A percentile compares a stretch with the other conserved stretches of the same genome.
These are phyloP conservation scores for Byasa hedistus DNA, from an alignment of 2,888 invertebrate species.

Conservation along the genomic window DNA sequence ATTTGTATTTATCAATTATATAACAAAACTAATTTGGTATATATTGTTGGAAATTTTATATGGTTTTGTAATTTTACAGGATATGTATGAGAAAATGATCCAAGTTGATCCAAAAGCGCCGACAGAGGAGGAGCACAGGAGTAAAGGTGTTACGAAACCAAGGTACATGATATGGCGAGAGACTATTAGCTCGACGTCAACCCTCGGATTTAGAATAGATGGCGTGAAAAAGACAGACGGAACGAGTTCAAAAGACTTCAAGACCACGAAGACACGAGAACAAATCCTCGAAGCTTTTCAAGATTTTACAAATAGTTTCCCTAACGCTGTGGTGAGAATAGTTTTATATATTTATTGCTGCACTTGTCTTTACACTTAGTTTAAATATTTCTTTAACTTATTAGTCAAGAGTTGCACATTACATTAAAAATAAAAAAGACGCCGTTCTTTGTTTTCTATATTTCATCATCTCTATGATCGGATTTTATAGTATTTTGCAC, in stretches of 20 bases:
- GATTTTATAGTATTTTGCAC: neutral
- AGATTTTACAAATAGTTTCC: slow-evolving; percentile 89
- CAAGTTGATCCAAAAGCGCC: slow-evolving; percentile 95
- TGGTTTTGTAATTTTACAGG: slow-evolving; percentile 74
- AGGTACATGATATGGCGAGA: slow-evolving; percentile 98
- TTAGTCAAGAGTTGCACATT: neutral
- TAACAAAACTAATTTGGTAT: too few species aligned
- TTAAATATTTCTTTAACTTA: neutral
- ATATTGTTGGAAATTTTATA: too few species aligned
- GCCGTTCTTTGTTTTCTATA: neutral
- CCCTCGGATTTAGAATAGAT: slow-evolving; percentile 97
- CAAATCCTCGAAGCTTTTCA: slow-evolving; percentile 89
- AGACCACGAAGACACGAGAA: slow-evolving; percentile 92
- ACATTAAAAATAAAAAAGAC: neutral
- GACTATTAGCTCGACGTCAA: slow-evolving; percentile 97
- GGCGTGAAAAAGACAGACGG: slow-evolving; percentile 95
- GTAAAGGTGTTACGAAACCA: slow-evolving; percentile 96
- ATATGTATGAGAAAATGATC: slow-evolving; percentile 99
- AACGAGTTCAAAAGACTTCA: slow-evolving; percentile 96
- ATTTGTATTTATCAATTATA: too few species aligned
- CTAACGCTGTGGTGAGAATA: slow-evolving; percentile 86
- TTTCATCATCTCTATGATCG: neutral
- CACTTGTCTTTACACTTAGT: neutral
- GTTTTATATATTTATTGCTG: neutral
- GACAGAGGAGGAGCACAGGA: slow-evolving; percentile 91